These are phyloP conservation scores for Melopsittacus undulatus DNA, from an alignment of 2,797 vertebrate species.

Conservation along the genomic window DNA sequence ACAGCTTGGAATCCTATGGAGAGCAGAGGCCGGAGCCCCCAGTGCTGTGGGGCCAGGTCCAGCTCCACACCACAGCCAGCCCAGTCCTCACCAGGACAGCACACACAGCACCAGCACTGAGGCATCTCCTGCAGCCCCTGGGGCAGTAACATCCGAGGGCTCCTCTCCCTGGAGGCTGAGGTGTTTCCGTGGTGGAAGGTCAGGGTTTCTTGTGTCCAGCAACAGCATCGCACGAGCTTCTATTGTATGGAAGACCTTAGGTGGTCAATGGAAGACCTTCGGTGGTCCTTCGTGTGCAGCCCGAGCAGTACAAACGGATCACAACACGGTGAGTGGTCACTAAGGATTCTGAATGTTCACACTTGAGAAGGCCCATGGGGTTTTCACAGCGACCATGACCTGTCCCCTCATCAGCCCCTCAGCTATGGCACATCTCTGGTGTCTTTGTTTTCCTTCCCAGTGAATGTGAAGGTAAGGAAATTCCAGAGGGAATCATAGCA, in stretches of 20 bases:
- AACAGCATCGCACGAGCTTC: background rate
- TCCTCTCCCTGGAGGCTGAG: background rate
- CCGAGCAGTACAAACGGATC: no score
- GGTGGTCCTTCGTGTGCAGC: background rate
- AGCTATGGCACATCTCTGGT: background rate
- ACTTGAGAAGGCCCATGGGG: background rate
- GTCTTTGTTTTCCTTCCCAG: background rate
- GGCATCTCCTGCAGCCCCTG: background rate
- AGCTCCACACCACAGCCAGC: background rate
- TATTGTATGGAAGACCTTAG: background rate
- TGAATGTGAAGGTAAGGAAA: background rate
- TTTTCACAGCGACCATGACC: background rate
- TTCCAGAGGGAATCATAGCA: background rate
- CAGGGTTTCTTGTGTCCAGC: background rate
- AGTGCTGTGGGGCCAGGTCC: background rate
- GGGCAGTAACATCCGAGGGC: rapidly evolving
- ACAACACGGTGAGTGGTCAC: rapidly evolving
- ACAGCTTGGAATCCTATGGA: background rate
- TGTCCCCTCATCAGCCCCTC: background rate
- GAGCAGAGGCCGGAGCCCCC: background rate
- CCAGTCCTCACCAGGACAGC: background rate
- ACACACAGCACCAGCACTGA: rapidly evolving
- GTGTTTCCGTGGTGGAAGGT: background rate
- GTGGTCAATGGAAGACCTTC: background rate
- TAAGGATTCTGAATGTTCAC: background rate